These are phyloP conservation scores for Ips nitidus DNA, from an alignment of 1,140 invertebrate genomes.

Conservation along the genomic window DNA sequence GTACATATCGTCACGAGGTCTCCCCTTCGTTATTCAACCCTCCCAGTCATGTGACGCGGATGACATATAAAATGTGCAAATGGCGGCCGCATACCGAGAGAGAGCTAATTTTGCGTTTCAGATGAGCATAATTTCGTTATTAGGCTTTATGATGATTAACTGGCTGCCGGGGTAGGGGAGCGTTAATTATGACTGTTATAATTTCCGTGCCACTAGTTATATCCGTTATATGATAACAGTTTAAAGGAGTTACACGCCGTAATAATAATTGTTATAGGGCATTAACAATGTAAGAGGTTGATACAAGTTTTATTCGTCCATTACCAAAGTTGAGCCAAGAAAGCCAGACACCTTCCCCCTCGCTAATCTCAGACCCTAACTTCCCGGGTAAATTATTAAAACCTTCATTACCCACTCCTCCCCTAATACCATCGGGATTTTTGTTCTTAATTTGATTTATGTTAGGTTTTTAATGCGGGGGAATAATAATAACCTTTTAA, in stretches of 20 bases:
- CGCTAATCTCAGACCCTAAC: slow-evolving; percentile 4
- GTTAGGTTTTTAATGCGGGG: slow-evolving; percentile 14
- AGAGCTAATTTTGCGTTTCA: slow-evolving; percentile 3
- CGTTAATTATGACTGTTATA: too few species aligned
- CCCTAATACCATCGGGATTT: slow-evolving; percentile 10
- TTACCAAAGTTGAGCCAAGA: background rate
- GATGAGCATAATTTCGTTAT: background rate
- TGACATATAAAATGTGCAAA: slow-evolving; percentile 4
- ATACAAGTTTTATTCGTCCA: too few species aligned
- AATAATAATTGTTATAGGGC: too few species aligned
- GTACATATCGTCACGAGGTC: background rate
- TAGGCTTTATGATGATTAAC: slow-evolving; percentile 3
- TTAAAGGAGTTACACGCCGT: too few species aligned
- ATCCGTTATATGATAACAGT: too few species aligned
- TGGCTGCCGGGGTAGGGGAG: background rate
- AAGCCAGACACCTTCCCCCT: background rate
- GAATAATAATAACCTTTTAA: slow-evolving; percentile 25
- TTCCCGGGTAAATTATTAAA: slow-evolving; percentile 11
- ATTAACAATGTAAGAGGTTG: too few species aligned
- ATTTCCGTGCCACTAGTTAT: too few species aligned
- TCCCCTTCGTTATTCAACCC: background rate
- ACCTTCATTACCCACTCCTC: slow-evolving; percentile 15
- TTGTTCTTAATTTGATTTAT: slow-evolving; percentile 28
- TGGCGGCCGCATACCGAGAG: background rate
- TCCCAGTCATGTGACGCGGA: background rate